Conservation (phyloP, 2,797 vertebrate genomes). For the Cyprinodon diabolis region DNA sequence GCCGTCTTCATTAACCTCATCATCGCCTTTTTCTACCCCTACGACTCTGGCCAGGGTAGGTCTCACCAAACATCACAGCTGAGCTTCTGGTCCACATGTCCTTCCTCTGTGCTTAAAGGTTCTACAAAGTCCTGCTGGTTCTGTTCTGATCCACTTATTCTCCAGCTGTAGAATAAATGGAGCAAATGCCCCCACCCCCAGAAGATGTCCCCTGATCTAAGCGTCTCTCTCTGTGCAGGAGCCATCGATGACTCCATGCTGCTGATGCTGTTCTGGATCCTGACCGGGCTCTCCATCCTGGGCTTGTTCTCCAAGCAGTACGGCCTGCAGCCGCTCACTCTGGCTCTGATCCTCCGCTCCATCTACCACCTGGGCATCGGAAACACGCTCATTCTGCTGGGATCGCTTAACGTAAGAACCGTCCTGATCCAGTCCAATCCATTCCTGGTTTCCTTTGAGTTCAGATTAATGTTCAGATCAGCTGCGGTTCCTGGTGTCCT, state of each 20-base stretch:
- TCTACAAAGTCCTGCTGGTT: too few relatives aligned
- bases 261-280: conserved; percentile 90
- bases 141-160: too few relatives aligned
- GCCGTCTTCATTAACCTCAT: conserved; percentile 98
- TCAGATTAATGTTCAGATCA: too few relatives aligned
- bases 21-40: conserved; percentile 98
- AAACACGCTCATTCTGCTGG: conserved; percentile 91
- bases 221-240: conserved; percentile 62
- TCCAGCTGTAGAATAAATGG: too few relatives aligned
- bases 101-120: too few relatives aligned
- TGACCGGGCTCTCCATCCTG: conserved; percentile 89
- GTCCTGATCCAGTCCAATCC: background rate
- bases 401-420: conserved; percentile 89
- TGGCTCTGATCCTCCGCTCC: conserved; percentile 90
- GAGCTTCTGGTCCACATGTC: too few relatives aligned
- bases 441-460: background rate
- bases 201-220: too few relatives aligned
- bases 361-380: conserved; percentile 96
- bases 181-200: too few relatives aligned
- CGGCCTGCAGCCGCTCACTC: conserved; percentile 88
- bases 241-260: conserved; percentile 89
- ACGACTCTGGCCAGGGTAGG: conserved; percentile 78
- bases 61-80: too few relatives aligned
- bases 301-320: conserved; percentile 90
- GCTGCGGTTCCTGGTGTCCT: too few relatives aligned